A percentile compares a stretch with the other conserved stretches of the same genome.
phyloP scores from a whole-genome alignment of 2,113 vertebrate genomes.

The Heloderma charlesbogerti region DNA sequence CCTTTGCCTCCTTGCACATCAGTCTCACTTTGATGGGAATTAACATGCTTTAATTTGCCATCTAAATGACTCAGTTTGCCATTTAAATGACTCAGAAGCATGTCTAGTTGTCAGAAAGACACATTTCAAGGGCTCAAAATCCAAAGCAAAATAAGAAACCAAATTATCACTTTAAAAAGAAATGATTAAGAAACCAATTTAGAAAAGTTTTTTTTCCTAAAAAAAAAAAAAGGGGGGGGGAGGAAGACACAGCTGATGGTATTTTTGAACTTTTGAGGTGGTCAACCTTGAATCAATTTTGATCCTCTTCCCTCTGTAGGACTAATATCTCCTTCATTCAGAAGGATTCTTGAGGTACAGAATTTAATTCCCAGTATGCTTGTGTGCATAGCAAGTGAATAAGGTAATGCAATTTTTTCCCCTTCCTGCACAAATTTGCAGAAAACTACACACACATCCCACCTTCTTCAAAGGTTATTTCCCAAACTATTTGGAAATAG shows the following conservation, averaged over 20 bases:
- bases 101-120: background rate
- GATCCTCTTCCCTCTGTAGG: constrained; percentile 16
- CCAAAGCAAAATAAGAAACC: background rate
- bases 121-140: background rate
- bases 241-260: background rate
- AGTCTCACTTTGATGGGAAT: background rate
- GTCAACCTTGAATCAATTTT: constrained; percentile 31
- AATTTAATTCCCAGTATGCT: constrained; percentile 27
- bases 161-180: background rate
- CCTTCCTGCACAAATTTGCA: constrained; percentile 2
- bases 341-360: constrained; percentile 23
- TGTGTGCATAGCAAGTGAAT: constrained; percentile 4
- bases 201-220: background rate
- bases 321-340: constrained; percentile 10
- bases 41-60: background rate
- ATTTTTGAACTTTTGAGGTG: constrained; percentile 25
- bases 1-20: background rate
- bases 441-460: background rate
- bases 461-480: background rate
- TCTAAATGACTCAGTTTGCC: no score
- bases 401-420: background rate
- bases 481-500: background rate
- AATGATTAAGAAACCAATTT: background rate
- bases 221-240: no score
- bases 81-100: background rate